Evolutionary conservation across 2,888 invertebrate genomes (phyloP).

Genomic region (Noctua janthina): DNA sequence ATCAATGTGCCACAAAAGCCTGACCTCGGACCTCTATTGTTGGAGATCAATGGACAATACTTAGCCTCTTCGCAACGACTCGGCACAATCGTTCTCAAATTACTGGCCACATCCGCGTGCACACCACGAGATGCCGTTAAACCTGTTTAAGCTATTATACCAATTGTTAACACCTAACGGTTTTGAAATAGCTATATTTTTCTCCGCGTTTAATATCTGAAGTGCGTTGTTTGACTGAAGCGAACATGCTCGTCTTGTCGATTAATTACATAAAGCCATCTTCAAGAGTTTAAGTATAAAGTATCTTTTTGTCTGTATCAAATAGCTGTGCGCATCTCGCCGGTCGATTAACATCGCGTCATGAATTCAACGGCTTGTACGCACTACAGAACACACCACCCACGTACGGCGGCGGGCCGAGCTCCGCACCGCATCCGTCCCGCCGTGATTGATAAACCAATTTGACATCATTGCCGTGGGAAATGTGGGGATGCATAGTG

Average conservation of each 20-base stretch:
- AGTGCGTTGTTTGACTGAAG: conserved; percentile 9
- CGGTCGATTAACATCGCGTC: conserved; percentile 76
- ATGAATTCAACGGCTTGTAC: conserved; percentile 79
- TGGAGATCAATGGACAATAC: conserved; percentile 76
- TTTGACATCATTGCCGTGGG: conserved; percentile 88
- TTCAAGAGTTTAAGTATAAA: conserved; percentile 43
- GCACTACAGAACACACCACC: conserved; percentile 79
- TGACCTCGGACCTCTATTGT: conserved; percentile 83
- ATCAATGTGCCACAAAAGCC: conserved; percentile 76
- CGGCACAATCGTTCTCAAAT: conserved; percentile 75
- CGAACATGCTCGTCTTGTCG: not conserved
- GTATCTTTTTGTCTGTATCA: conserved; percentile 58
- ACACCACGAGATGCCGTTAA: conserved; percentile 76
- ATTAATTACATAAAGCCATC: conserved; percentile 14
- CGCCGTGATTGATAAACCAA: conserved; percentile 88
- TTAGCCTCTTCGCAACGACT: conserved; percentile 68
- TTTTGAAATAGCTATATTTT: conserved; percentile 61
- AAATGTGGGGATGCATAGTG: conserved; percentile 75
- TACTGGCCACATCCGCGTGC: conserved; percentile 75
- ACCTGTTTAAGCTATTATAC: conserved; percentile 74
- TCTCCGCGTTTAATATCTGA: conserved; percentile 28
- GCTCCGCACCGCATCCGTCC: conserved; percentile 84
- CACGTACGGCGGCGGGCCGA: conserved; percentile 75
- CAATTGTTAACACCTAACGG: conserved; percentile 77
- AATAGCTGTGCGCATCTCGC: conserved; percentile 75